Evolutionary conservation across 2,113 vertebrate genomes (phyloP), one percentile per base, ranked within the genome.

Genomic region (Eidolon helvum): DNA sequence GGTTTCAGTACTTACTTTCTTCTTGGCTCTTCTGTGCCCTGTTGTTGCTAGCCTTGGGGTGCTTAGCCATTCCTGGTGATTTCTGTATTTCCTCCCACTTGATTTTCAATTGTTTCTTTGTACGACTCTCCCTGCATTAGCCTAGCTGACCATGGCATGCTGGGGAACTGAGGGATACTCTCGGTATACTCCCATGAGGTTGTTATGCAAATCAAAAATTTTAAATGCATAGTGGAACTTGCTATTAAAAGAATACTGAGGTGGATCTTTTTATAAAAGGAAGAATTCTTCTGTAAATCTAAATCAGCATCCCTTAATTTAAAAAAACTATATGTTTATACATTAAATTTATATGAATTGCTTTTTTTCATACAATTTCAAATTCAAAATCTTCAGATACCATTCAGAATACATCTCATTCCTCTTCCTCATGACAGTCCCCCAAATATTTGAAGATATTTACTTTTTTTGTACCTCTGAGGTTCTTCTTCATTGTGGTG

Each of bases 121-220:
- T 92, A 66, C 91, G 66, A 92, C 21, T 88, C 63, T 57, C 12
- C 7, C 91, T 33, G 14, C 22, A 61, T 71, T 89, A 86, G 16
- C 68, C 19, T 48, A 30, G 9, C 40, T 53, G 68, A 82, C 66
- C 79, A 21, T 75, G 74, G 59, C 33, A 5, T 75, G 86, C 45
- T 40, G 43, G 69, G 12, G 75, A 88, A 74, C 50, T 72, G 61
- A 90, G 45, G 7, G 30, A 91, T 30, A 50, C 50, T 50, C 15
- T 90, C 45, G 28, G 35, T 45, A 53, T 84, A 89, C 77, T 90
- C 63, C 55, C 86, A 10, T 84, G 66, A 82, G 68, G 30, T 87
- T 53, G 80, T 90, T 93, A 89, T 88, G 48, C 45, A 82, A 91
- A 79, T 93, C 38, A 90, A 90, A 95, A 87, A 30, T 57, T 65